Evolutionary conservation across 2,888 invertebrate genomes (phyloP).

Genomic region (Philaethria dido): DNA sequence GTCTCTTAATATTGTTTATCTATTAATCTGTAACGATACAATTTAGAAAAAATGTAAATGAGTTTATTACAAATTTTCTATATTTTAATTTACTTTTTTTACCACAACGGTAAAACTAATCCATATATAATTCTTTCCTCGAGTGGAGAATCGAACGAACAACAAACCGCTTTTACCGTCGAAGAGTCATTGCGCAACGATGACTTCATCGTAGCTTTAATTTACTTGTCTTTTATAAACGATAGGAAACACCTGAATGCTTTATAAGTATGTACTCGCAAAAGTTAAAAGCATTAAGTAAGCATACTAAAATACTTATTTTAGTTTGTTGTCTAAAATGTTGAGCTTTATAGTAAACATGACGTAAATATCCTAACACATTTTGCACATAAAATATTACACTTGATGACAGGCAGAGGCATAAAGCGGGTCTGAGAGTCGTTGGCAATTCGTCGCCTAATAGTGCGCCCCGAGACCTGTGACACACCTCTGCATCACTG

Average conservation of each 20-base stretch:
- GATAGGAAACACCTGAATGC: background rate
- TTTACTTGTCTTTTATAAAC: background rate
- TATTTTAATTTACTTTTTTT: no score
- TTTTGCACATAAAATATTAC: conserved; percentile 31
- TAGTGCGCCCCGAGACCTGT: conserved; percentile 41
- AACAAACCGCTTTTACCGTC: no score
- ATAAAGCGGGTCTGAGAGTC: conserved; percentile 36
- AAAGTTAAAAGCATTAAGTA: background rate
- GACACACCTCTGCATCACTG: conserved; percentile 37
- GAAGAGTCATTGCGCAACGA: no score
- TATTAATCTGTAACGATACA: no score
- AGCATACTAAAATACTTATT: background rate
- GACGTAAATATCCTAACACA: conserved; percentile 22
- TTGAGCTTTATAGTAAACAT: conserved; percentile 16
- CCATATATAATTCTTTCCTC: no score
- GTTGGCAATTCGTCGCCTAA: conserved; percentile 38
- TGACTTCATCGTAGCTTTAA: no score
- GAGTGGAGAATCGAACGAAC: no score
- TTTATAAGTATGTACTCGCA: background rate
- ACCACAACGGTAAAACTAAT: no score
- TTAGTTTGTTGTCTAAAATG: conserved; percentile 3
- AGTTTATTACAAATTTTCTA: no score
- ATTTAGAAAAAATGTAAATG: no score
- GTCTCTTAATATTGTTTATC: no score
- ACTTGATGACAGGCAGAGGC: conserved; percentile 40